Evolutionary conservation across 2,797 vertebrate species (phyloP), one percentile per base, ranked within the genome.

Genomic region (Neostethus bicornis): DNA sequence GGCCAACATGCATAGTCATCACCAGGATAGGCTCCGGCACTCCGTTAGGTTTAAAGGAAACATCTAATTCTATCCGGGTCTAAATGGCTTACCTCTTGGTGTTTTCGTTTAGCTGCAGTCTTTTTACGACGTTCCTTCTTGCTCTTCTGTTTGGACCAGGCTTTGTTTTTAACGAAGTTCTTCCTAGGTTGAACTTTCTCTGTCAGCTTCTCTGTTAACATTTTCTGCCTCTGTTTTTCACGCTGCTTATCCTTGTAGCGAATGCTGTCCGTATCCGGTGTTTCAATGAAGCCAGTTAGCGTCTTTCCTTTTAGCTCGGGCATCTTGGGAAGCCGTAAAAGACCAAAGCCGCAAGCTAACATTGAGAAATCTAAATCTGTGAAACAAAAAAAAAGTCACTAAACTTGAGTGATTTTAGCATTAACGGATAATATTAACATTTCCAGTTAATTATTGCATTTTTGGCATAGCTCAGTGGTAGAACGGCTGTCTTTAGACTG

Each of bases 111-210:
- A 17, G 88, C 84, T 0, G 80, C 89, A 37, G 48, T 41, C 87
- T 93, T 96, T 52, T 83, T 94, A 63, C 78, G 92, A 76, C 91
- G 94, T 20, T 95, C 94, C 80, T 88, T 96, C 79, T 80, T 97
- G 66, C 66, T 89, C 79, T 94, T 98, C 87, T 98, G 96, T 61
- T 97, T 98, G 1, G 97, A 98, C 97, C 97, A 98, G 28, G 96
- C 62, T 65, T 95, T 91, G 17, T 94, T 98, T 79, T 88, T 95
- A 1, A 68, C 2, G 2, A 92, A 91, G 55, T 72, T 91, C 70
- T 61, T 95, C 57, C 62, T 93, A 1, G 66, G 69, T 2, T 42
- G 25, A 0, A 8, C 31, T 0, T 4, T 23, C 79, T 77, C 1
- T 55, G 80, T 4, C 31, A 66, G 85, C 59, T 73, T 90, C 81